A percentile compares a stretch with the other conserved stretches of the same genome.
phyloP scores from a whole-genome alignment of 2,888 invertebrate species.

The Odontocerum albicorne region DNA sequence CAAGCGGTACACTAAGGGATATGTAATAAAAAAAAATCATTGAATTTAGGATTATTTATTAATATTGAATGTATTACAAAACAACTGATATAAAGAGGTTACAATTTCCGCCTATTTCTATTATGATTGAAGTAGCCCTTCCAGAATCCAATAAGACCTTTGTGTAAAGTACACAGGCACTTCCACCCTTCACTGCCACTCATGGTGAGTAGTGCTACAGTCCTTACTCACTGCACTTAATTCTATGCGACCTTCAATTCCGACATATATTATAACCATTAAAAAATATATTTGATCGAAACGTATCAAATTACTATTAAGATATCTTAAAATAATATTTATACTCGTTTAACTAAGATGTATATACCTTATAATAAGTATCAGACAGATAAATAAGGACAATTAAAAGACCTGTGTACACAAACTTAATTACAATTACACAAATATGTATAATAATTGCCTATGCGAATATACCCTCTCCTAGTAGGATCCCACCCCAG shows the following conservation, averaged over 20 bases:
- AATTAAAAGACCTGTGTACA: constrained; percentile 27
- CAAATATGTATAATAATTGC: constrained; percentile 6
- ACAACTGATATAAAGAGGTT: constrained; percentile 29
- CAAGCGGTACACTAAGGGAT: constrained; percentile 3
- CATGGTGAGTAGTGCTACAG: neutral
- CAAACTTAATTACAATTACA: constrained; percentile 25
- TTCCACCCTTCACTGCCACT: constrained; percentile 43
- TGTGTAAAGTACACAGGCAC: constrained; percentile 65
- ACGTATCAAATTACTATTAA: constrained; percentile 23
- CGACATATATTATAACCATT: constrained; percentile 34
- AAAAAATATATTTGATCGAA: constrained; percentile 24
- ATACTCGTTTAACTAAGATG: constrained; percentile 25
- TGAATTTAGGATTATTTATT: constrained; percentile 32
- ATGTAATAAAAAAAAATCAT: constrained; percentile 22
- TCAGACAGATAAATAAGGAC: constrained; percentile 31
- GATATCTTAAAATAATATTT: constrained; percentile 28
- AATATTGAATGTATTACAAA: constrained; percentile 31
- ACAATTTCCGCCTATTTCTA: constrained; percentile 49
- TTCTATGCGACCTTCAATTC: too few species aligned
- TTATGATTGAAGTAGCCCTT: constrained; percentile 81
- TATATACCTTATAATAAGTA: constrained; percentile 20
- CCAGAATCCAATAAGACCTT: constrained; percentile 79
- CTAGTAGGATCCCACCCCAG: neutral
- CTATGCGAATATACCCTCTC: neutral
- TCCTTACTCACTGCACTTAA: neutral